Evolutionary conservation across 1,140 invertebrate species (phyloP).

Genomic region (Drosophila kurseongensis): DNA sequence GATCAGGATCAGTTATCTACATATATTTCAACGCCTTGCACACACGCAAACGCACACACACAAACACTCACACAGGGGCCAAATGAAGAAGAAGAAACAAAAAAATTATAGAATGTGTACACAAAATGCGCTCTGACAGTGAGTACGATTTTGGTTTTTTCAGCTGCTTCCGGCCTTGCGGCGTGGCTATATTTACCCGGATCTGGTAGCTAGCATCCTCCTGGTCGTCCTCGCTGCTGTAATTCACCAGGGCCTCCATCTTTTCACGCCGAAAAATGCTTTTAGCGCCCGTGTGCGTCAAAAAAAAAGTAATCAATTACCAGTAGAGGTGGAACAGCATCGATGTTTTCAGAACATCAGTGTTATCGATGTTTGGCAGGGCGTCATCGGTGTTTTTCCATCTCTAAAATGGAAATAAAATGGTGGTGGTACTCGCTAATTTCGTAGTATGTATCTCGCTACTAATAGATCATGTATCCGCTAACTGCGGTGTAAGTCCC

Average conservation of each 20-base stretch:
- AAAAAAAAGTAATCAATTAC: constrained; percentile 5
- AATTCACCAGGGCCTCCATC: constrained; percentile 87
- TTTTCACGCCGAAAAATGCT: neutral
- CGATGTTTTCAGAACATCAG: neutral
- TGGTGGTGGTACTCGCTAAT: too few relatives aligned
- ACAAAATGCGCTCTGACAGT: constrained; percentile 49
- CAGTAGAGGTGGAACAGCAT: neutral
- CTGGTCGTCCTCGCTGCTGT: constrained; percentile 88
- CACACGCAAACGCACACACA: constrained; percentile 17
- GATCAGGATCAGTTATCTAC: constrained; percentile 8
- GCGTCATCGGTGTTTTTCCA: too few relatives aligned
- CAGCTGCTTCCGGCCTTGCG: constrained; percentile 1
- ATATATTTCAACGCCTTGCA: constrained; percentile 23
- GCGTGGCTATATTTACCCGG: constrained; percentile 72
- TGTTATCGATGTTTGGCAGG: too few relatives aligned
- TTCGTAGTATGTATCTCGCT: too few relatives aligned
- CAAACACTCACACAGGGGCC: constrained; percentile 8
- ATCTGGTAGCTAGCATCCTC: constrained; percentile 84
- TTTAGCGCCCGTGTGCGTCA: constrained; percentile 7
- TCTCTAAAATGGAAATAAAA: too few relatives aligned
- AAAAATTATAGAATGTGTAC: constrained; percentile 49
- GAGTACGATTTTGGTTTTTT: constrained; percentile 21
- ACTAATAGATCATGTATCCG: too few relatives aligned
- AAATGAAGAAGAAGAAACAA: constrained; percentile 15
- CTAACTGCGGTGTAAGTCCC: too few relatives aligned